phyloP scores from a whole-genome alignment of 37 sponge, comb jelly and placozoan species.

The Amphimedon queenslandica region DNA sequence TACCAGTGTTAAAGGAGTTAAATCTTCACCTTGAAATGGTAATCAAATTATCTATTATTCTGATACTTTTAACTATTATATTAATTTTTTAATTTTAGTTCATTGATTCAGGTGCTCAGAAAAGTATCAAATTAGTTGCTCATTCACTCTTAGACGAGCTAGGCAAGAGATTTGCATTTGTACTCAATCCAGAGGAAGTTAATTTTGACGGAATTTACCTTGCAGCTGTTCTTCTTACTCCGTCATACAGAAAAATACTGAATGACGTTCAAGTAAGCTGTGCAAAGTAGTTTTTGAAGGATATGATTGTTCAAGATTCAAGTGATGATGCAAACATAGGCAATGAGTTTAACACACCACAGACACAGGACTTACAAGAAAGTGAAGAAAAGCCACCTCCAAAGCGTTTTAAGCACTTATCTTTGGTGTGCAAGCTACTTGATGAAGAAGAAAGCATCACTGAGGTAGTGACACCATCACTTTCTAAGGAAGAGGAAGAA shows the following conservation, averaged over 20 bases:
- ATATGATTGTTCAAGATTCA: too few relatives aligned
- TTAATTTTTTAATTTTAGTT: not conserved
- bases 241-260: slow-evolving; percentile 5
- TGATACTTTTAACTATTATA: not conserved
- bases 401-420: slow-evolving; percentile 10
- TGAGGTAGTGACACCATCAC: not conserved
- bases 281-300: not conserved
- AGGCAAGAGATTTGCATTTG: not conserved
- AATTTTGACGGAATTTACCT: slow-evolving; percentile 18
- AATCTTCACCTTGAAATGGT: slow-evolving; percentile 13
- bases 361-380: not conserved
- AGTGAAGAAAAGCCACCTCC: slow-evolving; percentile 7
- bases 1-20: slow-evolving; percentile 18
- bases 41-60: not conserved
- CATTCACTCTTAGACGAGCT: not conserved
- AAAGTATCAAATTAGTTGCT: not conserved
- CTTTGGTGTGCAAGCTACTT: not conserved
- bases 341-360: not conserved
- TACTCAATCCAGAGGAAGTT: not conserved
- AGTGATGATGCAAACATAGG: not conserved
- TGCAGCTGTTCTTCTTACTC: slow-evolving; percentile 1
- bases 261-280: not conserved
- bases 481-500: slow-evolving; percentile 10
- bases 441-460: not conserved
- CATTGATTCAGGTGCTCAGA: not conserved